Base-by-base conservation (phyloP, 1,140 invertebrate genomes). In the Ceratina australensis region DNA sequence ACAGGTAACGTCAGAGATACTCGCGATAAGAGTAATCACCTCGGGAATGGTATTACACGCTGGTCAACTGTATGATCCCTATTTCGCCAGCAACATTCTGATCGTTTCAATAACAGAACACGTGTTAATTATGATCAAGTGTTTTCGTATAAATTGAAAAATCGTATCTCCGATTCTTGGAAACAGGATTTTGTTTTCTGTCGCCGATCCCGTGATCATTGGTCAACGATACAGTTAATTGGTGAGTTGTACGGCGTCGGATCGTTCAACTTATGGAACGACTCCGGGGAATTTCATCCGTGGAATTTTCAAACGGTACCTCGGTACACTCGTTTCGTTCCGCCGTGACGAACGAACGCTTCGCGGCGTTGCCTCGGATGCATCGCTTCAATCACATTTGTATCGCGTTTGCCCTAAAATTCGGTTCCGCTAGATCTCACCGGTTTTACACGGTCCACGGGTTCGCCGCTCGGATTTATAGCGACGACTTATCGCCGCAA, bases 241-340 rank as follows among this genome's bases (percentile, higher is more conserved):
- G 50, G 68, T 52, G 74, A 26, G 60, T 49, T 42, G 59, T 28
- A 57, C 18, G n/a, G 15, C 52, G 42, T 73, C 26, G 67, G 52
- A n/a, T 59, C 61, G 69, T 26, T 13, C 56, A 50, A n/a, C 20
- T 24, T 56, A 42, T 28, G 50, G 78, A 80, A 76, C 77, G 71
- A 66, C 68, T 52, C 56, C 3, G 12, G 56, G 73, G 86, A 84
- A 87, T 88, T 87, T 86, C 80, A 80, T 65, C 72, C 75, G 85
- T 86, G 84, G 82, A 87, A 90, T 90, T 89, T 87, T 90, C 82
- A 83, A 91, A 91, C 89, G 90, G 90, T 91, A 91, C 87, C 84
- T 86, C 68, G 86, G 86, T 82, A 67, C 73, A 67, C 80, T 83
- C 73, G 64, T 79, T 84, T 80, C 77, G 80, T 79, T 82, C 71